Percentiles rank a stretch among this genome's conserved stretches.
phyloP scores from a whole-genome alignment of 2,113 vertebrate genomes.

The Penelope pileata region DNA sequence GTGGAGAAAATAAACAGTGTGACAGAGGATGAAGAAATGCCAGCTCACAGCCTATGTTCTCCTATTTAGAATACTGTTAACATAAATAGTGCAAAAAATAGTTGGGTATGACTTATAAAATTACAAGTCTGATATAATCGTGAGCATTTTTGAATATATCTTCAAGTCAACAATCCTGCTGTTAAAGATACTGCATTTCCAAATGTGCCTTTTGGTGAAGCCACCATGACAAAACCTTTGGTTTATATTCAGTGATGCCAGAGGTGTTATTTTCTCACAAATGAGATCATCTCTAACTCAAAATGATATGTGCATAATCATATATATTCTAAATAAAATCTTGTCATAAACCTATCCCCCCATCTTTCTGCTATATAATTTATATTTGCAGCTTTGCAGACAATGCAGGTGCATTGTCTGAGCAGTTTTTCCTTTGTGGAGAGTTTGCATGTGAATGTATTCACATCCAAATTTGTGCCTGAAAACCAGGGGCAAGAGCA shows the following conservation, averaged over 20 bases:
- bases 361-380: slow-evolving; percentile 12
- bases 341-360: background rate
- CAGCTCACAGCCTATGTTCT: background rate
- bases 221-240: background rate
- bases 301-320: background rate
- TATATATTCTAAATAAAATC: slow-evolving; percentile 29
- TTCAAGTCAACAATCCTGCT: background rate
- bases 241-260: slow-evolving; percentile 27
- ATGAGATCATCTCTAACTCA: background rate
- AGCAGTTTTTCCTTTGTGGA: background rate
- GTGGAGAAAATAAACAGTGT: background rate
- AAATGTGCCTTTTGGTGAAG: background rate
- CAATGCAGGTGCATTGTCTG: background rate
- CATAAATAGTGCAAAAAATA: background rate
- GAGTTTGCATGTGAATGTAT: background rate
- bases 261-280: slow-evolving; percentile 23
- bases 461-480: background rate
- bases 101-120: background rate
- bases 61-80: background rate
- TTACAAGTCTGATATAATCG: background rate
- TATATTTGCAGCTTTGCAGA: background rate
- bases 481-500: background rate
- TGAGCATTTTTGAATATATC: background rate
- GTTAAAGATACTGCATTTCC: background rate
- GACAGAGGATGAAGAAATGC: background rate